Conservation (phyloP, 1,140 invertebrate genomes). For the Euura saliciscinereae region DNA sequence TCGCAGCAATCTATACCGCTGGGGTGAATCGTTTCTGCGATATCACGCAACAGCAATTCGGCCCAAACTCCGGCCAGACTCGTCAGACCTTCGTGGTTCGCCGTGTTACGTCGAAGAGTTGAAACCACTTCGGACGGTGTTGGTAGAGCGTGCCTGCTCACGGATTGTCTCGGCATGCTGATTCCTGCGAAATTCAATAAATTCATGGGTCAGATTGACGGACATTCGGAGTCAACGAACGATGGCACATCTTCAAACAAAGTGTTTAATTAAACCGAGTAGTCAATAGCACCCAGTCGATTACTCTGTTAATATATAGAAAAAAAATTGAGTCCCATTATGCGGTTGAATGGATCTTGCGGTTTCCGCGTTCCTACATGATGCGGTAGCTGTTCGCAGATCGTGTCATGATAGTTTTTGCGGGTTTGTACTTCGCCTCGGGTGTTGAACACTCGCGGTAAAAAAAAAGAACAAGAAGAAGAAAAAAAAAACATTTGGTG, state of each 20-base stretch:
- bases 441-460: too few relatives aligned
- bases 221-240: slow-evolving; percentile 18
- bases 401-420: too few relatives aligned
- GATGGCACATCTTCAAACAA: slow-evolving; percentile 21
- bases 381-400: too few relatives aligned
- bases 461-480: too few relatives aligned
- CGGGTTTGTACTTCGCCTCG: too few relatives aligned
- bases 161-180: slow-evolving; percentile 64
- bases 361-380: too few relatives aligned
- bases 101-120: slow-evolving; percentile 44
- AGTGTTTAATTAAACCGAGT: slow-evolving; percentile 17
- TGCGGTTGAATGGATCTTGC: too few relatives aligned
- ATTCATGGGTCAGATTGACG: too few relatives aligned
- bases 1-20: slow-evolving; percentile 42
- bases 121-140: slow-evolving; percentile 59
- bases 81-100: slow-evolving; percentile 74
- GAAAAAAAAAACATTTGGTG: too few relatives aligned
- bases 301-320: too few relatives aligned
- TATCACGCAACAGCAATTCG: slow-evolving; percentile 78
- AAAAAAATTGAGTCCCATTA: too few relatives aligned
- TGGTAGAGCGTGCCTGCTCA: slow-evolving; percentile 63
- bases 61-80: slow-evolving; percentile 82
- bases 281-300: not conserved
- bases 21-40: slow-evolving; percentile 71
- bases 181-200: slow-evolving; percentile 56